Evolutionary conservation across 2,888 invertebrate species (phyloP).

Genomic region (Polydrusus cervinus): DNA sequence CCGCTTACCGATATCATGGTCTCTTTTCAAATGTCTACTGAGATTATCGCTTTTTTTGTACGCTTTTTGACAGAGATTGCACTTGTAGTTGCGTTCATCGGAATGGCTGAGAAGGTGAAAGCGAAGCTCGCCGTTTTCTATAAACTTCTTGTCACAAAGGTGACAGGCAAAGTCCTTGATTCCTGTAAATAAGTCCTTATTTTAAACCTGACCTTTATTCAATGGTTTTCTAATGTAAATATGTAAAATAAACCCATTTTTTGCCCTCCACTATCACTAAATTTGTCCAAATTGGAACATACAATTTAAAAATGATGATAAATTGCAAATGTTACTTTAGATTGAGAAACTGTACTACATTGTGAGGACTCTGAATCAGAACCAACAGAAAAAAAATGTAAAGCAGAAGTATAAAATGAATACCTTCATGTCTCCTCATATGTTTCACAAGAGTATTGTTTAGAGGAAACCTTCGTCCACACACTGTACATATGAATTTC

Average conservation of each 20-base stretch:
- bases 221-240: too few species aligned
- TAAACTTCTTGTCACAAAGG: slow-evolving; percentile 62
- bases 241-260: too few species aligned
- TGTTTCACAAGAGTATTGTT: slow-evolving; percentile 64
- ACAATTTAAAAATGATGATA: too few species aligned
- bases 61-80: slow-evolving; percentile 73
- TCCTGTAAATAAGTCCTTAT: slow-evolving; percentile 48
- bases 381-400: too few species aligned
- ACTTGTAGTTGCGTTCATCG: slow-evolving; percentile 64
- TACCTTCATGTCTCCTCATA: slow-evolving; percentile 60
- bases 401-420: not conserved
- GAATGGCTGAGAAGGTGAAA: slow-evolving; percentile 63
- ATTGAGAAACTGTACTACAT: too few species aligned
- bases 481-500: slow-evolving; percentile 63
- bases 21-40: slow-evolving; percentile 60
- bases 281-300: too few species aligned
- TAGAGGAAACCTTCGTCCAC: slow-evolving; percentile 63
- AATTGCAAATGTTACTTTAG: too few species aligned
- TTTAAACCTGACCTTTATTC: not conserved
- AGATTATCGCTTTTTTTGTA: slow-evolving; percentile 70
- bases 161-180: slow-evolving; percentile 63
- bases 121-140: slow-evolving; percentile 61
- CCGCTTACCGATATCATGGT: slow-evolving; percentile 64
- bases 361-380: too few species aligned
- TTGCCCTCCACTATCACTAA: too few species aligned